These are phyloP conservation scores for Drosophila mayri DNA, from an alignment of 1,140 invertebrate genomes.

Conservation along the genomic window DNA sequence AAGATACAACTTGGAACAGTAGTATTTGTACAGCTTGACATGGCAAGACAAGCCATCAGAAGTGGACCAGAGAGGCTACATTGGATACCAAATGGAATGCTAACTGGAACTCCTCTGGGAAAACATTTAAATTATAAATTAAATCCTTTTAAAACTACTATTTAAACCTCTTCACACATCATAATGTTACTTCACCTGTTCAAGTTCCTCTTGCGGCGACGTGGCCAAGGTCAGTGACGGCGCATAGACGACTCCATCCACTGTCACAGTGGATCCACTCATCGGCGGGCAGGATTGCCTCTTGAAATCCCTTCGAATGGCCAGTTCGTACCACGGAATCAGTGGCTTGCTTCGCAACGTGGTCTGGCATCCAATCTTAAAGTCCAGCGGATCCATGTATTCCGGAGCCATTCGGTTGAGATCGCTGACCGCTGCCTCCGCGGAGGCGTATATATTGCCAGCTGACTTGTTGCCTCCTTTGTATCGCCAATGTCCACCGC, in stretches of 20 bases:
- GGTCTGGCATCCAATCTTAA: constrained; percentile 88
- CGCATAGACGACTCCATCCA: constrained; percentile 14
- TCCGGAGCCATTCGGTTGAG: constrained; percentile 78
- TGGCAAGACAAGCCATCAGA: constrained; percentile 5
- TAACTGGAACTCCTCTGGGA: background rate
- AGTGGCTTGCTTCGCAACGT: constrained; percentile 87
- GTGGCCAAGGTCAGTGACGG: constrained; percentile 50
- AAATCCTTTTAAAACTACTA: background rate
- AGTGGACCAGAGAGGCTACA: background rate
- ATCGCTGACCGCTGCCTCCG: constrained; percentile 75
- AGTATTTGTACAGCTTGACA: constrained; percentile 21
- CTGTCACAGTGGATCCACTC: constrained; percentile 31
- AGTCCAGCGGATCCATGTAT: constrained; percentile 85
- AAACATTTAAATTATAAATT: background rate
- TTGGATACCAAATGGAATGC: background rate
- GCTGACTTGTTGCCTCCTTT: constrained; percentile 67
- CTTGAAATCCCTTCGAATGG: constrained; percentile 88
- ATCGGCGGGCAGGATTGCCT: constrained; percentile 89
- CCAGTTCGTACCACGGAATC: constrained; percentile 94
- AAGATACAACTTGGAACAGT: constrained; percentile 6
- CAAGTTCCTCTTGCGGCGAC: constrained; percentile 60
- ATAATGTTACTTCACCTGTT: constrained; percentile 44
- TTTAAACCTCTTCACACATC: background rate
- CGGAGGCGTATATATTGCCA: constrained; percentile 77
- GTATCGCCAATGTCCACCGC: constrained; percentile 35